Evolutionary conservation across 1,140 invertebrate species (phyloP), one percentile per base, ranked within the genome.

Genomic region (Brachionus rotundiformis): DNA sequence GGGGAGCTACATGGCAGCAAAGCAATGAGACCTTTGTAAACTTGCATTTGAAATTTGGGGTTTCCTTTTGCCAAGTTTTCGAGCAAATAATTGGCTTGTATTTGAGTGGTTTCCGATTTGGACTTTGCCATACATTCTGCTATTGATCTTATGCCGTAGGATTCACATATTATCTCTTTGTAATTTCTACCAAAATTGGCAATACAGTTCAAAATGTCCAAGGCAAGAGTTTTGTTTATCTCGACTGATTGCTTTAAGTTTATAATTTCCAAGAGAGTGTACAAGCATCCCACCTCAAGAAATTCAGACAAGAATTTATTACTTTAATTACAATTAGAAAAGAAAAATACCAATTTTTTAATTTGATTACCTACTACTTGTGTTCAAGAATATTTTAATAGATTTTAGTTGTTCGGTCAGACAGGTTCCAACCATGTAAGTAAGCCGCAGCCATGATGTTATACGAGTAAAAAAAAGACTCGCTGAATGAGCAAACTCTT

Each of bases 101-200:
- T 85, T 82, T 88, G 87, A 25, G 87, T 87, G 79, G 86, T 85
- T 44, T 88, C 87, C 4, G 84, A 84, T 83, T 86, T 87, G 2
- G 87, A 86, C 79, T 87, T 88, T 6, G 88, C 88, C 73, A 88
- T 82, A 82, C 87, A 88, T 79, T 88, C 88, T 25, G 88, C 88
- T 47, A 88, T 84, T 3, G 87, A 87, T 68, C 87, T 71, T 16
- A 88, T 87, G 76, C 87, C 87, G 84, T 87, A 88, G 81, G 86
- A 86, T 84, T 88, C 86, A 86, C 88, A 88, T n/a, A 88, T 87
- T 0, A 88, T 83, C 81, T 88, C 87, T 81, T 88, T 88, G 81
- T 88, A 88, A 83, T 87, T 87, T 71, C 87, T 83, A 0, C 87
- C 87, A 76, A 86, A 84, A 85, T 87, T 87, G 27, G 86, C 86